These are phyloP conservation scores for Merluccius polli DNA, from an alignment of 2,797 vertebrate genomes.

Conservation along the genomic window DNA sequence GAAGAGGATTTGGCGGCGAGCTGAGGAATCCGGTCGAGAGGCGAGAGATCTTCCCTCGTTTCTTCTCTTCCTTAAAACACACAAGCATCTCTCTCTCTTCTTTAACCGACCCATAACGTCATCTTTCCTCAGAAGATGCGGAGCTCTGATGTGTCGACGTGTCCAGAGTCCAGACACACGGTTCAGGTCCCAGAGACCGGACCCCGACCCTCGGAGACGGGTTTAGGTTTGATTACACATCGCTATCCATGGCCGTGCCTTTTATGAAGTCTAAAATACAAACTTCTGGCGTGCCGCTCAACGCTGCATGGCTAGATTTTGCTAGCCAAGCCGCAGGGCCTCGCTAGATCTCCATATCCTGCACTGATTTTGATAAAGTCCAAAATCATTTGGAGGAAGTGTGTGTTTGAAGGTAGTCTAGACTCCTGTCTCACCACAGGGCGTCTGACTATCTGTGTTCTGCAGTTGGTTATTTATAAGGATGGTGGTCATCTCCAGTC, in stretches of 20 bases:
- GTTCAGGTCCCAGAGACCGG: not conserved
- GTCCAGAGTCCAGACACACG: too few species aligned
- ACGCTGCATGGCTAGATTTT: not conserved
- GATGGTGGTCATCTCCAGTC: not conserved
- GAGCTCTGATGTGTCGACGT: not conserved
- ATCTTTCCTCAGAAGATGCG: not conserved
- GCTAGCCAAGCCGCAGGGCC: not conserved
- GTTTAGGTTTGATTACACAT: not conserved
- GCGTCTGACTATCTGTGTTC: not conserved
- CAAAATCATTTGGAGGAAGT: not conserved
- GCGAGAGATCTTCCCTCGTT: slow-evolving; percentile 64
- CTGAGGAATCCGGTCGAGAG: slow-evolving; percentile 77
- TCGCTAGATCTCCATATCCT: not conserved
- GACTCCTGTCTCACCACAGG: not conserved
- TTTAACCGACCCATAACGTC: not conserved
- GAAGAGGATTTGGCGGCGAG: slow-evolving; percentile 68
- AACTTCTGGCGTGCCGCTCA: not conserved
- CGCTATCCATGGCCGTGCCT: too few species aligned
- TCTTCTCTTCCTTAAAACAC: slow-evolving; percentile 26
- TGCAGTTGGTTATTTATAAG: not conserved
- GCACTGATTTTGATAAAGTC: not conserved
- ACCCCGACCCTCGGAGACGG: not conserved
- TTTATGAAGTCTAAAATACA: not conserved
- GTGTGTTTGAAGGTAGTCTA: not conserved
- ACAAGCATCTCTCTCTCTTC: slow-evolving; percentile 40